Conservation (phyloP, 2,113 vertebrate species). For the Dasyornis broadbenti region DNA sequence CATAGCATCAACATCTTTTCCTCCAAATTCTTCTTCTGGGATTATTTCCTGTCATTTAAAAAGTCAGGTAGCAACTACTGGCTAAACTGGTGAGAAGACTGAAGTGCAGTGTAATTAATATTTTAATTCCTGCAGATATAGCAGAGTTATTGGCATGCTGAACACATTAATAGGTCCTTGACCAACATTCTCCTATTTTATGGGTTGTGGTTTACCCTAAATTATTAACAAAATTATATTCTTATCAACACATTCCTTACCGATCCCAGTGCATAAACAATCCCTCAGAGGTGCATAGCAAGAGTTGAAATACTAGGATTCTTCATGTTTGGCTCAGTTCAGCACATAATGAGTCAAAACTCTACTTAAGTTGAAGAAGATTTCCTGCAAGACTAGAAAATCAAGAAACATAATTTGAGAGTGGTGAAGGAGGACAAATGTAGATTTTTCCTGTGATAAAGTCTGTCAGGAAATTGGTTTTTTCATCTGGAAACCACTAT, state of each 20-base stretch:
- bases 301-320: neutral
- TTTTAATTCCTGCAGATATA: neutral
- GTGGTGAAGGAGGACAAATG: neutral
- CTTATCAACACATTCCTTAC: neutral
- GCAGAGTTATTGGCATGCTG: neutral
- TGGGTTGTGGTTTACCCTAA: neutral
- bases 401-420: neutral
- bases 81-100: neutral
- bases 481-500: neutral
- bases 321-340: neutral
- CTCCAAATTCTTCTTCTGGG: neutral
- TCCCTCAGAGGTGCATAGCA: neutral
- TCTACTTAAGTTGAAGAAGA: neutral
- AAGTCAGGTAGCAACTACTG: neutral
- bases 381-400: neutral
- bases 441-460: neutral
- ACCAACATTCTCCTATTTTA: neutral
- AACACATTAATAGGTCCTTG: neutral
- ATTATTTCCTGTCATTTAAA: neutral
- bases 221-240: neutral
- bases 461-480: neutral
- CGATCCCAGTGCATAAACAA: neutral
- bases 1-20: neutral
- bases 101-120: neutral
- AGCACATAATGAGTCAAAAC: neutral